A percentile compares a stretch with the other conserved stretches of the same genome.
phyloP scores from a whole-genome alignment of 2,797 vertebrate species.

The Chaunax sp. region DNA sequence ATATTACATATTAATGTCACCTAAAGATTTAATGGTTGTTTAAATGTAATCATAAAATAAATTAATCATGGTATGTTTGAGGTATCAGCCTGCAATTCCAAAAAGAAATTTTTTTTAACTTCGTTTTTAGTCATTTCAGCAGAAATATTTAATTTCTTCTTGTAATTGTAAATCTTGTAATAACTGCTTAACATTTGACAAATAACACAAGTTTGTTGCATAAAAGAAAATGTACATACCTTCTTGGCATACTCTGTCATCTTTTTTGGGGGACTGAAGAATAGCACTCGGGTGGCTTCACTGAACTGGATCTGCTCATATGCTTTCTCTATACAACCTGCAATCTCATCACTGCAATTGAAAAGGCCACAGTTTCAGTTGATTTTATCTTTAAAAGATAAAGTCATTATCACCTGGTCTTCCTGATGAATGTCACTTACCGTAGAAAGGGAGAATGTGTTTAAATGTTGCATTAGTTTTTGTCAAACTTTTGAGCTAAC shows the following conservation, averaged over 20 bases:
- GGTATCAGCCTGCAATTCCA: neutral
- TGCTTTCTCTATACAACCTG: constrained; percentile 94
- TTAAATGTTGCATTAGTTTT: neutral
- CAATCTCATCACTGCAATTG: constrained; percentile 90
- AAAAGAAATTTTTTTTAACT: neutral
- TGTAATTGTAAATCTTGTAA: no score
- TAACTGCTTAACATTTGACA: no score
- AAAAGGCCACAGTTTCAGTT: constrained; percentile 29
- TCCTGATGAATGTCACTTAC: neutral
- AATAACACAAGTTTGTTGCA: no score
- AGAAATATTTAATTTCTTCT: no score
- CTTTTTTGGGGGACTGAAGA: constrained; percentile 92
- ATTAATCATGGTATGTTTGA: neutral
- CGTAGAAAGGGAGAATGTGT: neutral
- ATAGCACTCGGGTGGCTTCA: constrained; percentile 92
- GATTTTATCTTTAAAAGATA: constrained; percentile 6
- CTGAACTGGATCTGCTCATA: constrained; percentile 94
- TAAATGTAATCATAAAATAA: no score
- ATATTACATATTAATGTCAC: no score
- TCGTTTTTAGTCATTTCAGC: no score
- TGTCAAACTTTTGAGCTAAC: neutral
- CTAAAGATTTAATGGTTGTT: no score
- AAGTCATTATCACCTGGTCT: neutral
- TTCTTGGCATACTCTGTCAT: constrained; percentile 97
- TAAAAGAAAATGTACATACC: constrained; percentile 74